Evolutionary conservation across 2,888 invertebrate species (phyloP), one percentile per base, ranked within the genome.

Genomic region (Eumerus sabulonum): DNA sequence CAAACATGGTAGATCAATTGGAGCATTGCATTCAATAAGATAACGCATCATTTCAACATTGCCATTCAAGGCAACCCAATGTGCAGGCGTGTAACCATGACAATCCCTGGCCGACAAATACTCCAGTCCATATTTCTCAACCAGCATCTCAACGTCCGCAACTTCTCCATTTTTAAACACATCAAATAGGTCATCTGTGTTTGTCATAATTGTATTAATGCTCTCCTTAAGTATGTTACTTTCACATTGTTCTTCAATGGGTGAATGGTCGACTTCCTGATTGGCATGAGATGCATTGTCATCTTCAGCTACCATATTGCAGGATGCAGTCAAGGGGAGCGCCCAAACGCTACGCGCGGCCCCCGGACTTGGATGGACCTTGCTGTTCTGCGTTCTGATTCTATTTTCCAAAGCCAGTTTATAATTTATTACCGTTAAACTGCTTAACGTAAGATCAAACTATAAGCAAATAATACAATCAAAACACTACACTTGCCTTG

Each of bases 1-100:
- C 54, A 96, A 90, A 84, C 96, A 96, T 0, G 96, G 94, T 44
- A 96, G 91, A 89, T 97, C 96, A 5, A 97, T 93, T 0, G 96
- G 95, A 1, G 95, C 95, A 18, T 93, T 94, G 60, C 94, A 90
- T 86, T 96, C 96, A 13, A 96, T 93, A 62, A 97, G 91, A 86
- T 95, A 96, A 4, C 96, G 91, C 93, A 97, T 95, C 62, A 97
- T 93, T 82, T 96, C 94, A n/a, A 95, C 94, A 86, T 96, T 96
- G 35, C 97, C 97, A 86, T 96, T 96, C 54, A 97, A 90, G 0
- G 88, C 88, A 16, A 88, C 95, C 97, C 97, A 97, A 87, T 97
- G 97, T 17, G 96, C 96, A 0, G 96, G 96, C 0, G 97, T 97
- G 88, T 97, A 96, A 14, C 97, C 97, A 90, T 96, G 96, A 86